These are phyloP conservation scores for Leucoraja ocellata DNA, from an alignment of 2,797 vertebrate genomes.

Conservation along the genomic window DNA sequence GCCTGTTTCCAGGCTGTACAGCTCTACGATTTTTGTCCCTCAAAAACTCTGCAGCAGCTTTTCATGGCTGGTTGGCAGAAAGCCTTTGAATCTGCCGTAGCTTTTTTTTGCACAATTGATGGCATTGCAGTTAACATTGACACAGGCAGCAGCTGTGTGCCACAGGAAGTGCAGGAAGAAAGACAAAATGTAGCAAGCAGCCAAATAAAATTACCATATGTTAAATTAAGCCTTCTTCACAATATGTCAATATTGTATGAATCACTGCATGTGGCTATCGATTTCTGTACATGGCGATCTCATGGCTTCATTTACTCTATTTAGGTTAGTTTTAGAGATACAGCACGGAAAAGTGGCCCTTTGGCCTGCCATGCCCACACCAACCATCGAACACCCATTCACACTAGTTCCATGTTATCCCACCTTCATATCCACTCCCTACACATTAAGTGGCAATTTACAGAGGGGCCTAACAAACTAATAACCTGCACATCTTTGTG, in stretches of 20 bases:
- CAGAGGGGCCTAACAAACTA: too few species aligned
- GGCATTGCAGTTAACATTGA: background rate
- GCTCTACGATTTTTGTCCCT: background rate
- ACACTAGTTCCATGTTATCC: too few species aligned
- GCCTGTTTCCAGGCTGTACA: too few species aligned
- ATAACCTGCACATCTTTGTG: too few species aligned
- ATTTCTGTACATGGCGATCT: background rate
- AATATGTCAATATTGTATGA: constrained; percentile 22
- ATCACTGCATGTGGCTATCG: background rate
- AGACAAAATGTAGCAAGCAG: background rate
- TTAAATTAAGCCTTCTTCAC: background rate
- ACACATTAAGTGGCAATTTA: too few species aligned
- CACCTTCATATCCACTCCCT: too few species aligned
- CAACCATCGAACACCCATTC: too few species aligned
- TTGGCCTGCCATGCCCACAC: too few species aligned
- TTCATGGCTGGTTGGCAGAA: background rate
- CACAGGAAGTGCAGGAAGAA: constrained; percentile 6
- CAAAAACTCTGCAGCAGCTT: background rate
- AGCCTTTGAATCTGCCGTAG: background rate
- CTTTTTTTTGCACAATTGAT: background rate
- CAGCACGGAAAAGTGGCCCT: too few species aligned
- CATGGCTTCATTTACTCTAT: background rate
- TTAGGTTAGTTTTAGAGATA: too few species aligned
- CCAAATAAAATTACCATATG: constrained; percentile 17
- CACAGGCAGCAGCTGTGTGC: background rate